Evolutionary conservation across 2,888 invertebrate species (phyloP), one percentile per base, ranked within the genome.

Genomic region (Drosophila buzzatii): DNA sequence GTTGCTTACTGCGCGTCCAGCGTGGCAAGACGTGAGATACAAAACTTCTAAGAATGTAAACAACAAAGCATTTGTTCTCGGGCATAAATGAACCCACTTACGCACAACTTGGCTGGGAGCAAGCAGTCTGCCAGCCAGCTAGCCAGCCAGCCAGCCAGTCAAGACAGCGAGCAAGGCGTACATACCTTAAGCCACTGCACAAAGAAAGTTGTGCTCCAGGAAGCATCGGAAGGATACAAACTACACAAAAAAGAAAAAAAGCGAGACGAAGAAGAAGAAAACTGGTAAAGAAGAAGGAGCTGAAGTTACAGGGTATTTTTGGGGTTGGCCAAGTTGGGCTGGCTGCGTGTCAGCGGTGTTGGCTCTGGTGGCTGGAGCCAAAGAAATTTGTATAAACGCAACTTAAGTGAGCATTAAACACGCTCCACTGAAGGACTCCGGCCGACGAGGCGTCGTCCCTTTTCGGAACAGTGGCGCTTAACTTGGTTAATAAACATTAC

Each of bases 401-500:
- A 89, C 85, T 85, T 88, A 88, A 85, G 89, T 80, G 84, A 78
- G 89, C 84, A 85, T 85, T 85, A 86, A 88, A 89, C 76, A 84
- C 74, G 85, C 89, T 85, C 70, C 74, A 88, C 78, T 81, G 74
- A 62, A 87, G 82, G 70, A 87, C 76, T 79, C 58, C 47, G 56
- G 74, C 37, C 66, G 37, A 20, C 33, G 35, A 47, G 39, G 66
- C 33, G 35, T 49, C 51, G 66, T 59, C 42, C 66, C 52, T 65
- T 63, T 74, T 66, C 37, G 58, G 27, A 62, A 70, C 70, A 52
- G 51, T 76, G 77, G 73, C 65, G 71, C 72, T 86, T 82, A 86
- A 89, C 79, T 84, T 82, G 84, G 89, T 86, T 89, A 89, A 86
- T 85, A 88, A 85, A 85, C 89, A 85, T 85, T 85, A 82, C 82